Evolutionary conservation across 2,113 vertebrate genomes (phyloP).

Genomic region (Desmodus rotundus): DNA sequence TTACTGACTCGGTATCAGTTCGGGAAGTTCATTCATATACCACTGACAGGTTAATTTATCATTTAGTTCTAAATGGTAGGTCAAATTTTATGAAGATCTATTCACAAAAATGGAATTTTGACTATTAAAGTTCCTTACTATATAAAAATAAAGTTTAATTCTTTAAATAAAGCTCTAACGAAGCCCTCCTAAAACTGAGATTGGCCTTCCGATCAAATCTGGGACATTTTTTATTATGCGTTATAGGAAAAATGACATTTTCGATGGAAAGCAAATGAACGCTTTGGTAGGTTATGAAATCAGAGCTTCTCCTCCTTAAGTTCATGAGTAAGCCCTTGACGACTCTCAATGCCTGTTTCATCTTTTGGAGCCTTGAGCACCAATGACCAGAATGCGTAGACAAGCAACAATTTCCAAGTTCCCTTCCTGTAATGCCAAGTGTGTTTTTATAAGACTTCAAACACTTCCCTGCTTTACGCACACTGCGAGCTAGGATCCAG

Average conservation of each 20-base stretch:
- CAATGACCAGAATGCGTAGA: not conserved
- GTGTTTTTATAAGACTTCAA: not conserved
- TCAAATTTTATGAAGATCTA: not conserved
- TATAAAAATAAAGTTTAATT: not conserved
- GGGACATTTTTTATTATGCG: not conserved
- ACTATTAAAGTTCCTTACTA: not conserved
- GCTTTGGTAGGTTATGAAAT: not conserved
- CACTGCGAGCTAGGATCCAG: not conserved
- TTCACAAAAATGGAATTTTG: not conserved
- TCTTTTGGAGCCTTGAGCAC: not conserved
- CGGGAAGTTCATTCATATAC: not conserved
- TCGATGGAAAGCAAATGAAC: not conserved
- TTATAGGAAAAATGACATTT: constrained; percentile 5
- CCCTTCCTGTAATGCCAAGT: not conserved
- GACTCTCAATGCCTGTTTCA: not conserved
- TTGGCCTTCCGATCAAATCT: not conserved
- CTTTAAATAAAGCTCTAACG: not conserved
- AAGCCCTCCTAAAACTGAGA: not conserved
- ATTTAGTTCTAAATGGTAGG: not conserved
- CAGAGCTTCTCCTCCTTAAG: not conserved
- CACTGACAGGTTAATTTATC: not conserved
- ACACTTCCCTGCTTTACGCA: not conserved
- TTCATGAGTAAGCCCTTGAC: not conserved
- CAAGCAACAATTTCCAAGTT: not conserved
- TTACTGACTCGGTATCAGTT: not conserved